phyloP scores from a whole-genome alignment of 2,113 vertebrate genomes.

The Callipepla californica region DNA sequence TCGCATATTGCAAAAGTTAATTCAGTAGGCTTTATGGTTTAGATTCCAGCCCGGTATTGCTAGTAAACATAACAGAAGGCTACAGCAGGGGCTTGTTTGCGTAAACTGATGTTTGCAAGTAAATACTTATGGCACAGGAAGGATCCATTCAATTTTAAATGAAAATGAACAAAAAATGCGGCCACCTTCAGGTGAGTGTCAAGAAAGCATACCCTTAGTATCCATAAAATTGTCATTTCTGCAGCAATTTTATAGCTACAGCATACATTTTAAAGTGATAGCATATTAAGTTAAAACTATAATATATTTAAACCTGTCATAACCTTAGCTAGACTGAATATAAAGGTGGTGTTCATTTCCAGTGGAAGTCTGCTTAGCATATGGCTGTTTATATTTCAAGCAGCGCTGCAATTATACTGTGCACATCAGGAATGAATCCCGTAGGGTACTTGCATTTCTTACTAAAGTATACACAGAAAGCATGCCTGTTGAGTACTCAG shows the following conservation, averaged over 20 bases:
- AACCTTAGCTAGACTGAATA: background rate
- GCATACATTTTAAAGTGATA: background rate
- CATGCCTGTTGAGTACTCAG: background rate
- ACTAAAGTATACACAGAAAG: background rate
- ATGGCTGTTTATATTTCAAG: background rate
- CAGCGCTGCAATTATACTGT: background rate
- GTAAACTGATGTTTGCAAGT: background rate
- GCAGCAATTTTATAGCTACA: background rate
- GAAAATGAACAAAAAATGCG: background rate
- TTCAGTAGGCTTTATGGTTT: background rate
- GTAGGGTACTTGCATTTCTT: background rate
- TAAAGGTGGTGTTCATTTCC: background rate
- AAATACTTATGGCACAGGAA: background rate
- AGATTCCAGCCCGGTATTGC: background rate
- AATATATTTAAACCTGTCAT: background rate
- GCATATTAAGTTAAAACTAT: conserved; percentile 2
- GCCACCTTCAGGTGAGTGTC: background rate
- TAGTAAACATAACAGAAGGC: background rate
- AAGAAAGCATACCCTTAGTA: background rate
- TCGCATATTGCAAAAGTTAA: background rate
- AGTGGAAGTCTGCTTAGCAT: background rate
- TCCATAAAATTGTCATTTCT: background rate
- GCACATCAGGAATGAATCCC: background rate
- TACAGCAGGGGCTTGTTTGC: background rate
- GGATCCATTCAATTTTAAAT: background rate